Evolutionary conservation across 1,140 invertebrate genomes (phyloP), one percentile per base, ranked within the genome.

Genomic region (Drosophila lini): DNA sequence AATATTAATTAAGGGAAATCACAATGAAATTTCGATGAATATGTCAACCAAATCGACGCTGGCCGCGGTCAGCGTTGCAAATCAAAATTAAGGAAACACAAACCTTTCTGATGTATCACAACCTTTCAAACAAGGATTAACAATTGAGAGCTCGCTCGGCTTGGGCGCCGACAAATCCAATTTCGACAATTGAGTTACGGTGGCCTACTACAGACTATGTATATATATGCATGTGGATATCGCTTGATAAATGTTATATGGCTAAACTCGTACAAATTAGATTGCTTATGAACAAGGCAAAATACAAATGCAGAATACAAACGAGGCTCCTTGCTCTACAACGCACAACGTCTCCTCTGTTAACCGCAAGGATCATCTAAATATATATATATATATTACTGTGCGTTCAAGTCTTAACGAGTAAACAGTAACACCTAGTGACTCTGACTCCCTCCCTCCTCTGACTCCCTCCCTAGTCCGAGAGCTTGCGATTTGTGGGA

Each of bases 241-340:
- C 63, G 60, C 67, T 53, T 50, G 47, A 88, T 69, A 81, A 52
- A 56, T 76, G 56, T 60, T 71, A 79, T 79, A 89, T 89, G 84
- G 84, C 84, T 89, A 85, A 80, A 86, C 79, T 81, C 63, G 79
- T 84, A 83, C 68, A 77, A 76, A 79, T 82, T 57, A 74, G 78
- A 79, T 88, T 82, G 74, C 79, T 77, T 81, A 80, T 83, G 38
- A 47, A 76, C 80, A 83, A 83, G 77, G 77, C 84, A 89, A 89
- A 88, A 89, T 89, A 84, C 84, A 89, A 89, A 89, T 89, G 84
- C 84, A 80, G 59, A 77, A 88, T 89, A 83, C 80, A 64, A 60
- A 59, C 52, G 53, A 70, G 67, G 36, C 42, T 71, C 58, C 45
- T 56, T 8, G 40, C 58, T 79, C 42, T 67, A 59, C 69, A 79